A percentile compares a stretch with the other conserved stretches of the same genome.
phyloP scores from a whole-genome alignment of 1,140 invertebrate species.

The Drosophila kurseongensis region DNA sequence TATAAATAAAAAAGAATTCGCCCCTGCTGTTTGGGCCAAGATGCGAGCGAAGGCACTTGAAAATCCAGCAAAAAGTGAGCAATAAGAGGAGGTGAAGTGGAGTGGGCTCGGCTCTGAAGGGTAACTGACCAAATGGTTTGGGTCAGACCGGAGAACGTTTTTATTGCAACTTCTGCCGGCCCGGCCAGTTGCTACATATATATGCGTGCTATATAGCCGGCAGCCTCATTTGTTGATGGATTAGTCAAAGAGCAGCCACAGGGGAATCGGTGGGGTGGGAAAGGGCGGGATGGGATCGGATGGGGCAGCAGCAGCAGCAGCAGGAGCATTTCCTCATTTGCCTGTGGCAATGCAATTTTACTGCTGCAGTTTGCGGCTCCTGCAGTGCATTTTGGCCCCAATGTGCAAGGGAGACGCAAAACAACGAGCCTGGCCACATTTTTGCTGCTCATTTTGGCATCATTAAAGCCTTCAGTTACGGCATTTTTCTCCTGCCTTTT shows the following conservation, averaged over 20 bases:
- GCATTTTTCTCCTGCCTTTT: conserved; percentile 19
- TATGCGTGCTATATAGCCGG: conserved; percentile 56
- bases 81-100: conserved; percentile 4
- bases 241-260: conserved; percentile 76
- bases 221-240: conserved; percentile 80
- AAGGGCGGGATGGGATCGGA: neutral
- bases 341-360: conserved; percentile 43
- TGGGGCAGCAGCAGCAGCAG: conserved; percentile 15
- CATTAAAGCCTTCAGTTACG: conserved; percentile 66
- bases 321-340: conserved; percentile 62
- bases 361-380: conserved; percentile 43
- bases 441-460: conserved; percentile 69
- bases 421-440: conserved; percentile 45
- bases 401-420: conserved; percentile 29
- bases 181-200: conserved; percentile 18
- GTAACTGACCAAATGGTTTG: conserved; percentile 44
- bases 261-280: conserved; percentile 3
- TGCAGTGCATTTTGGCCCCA: conserved; percentile 30
- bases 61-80: conserved; percentile 52
- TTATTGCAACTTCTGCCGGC: conserved; percentile 60
- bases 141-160: conserved; percentile 52
- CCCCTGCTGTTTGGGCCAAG: conserved; percentile 32
- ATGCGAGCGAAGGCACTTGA: conserved; percentile 61
- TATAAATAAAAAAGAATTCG: conserved; percentile 49
- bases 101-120: conserved; percentile 8